Base-by-base conservation (phyloP, 1,140 invertebrate genomes). In the Bombus breviceps region DNA sequence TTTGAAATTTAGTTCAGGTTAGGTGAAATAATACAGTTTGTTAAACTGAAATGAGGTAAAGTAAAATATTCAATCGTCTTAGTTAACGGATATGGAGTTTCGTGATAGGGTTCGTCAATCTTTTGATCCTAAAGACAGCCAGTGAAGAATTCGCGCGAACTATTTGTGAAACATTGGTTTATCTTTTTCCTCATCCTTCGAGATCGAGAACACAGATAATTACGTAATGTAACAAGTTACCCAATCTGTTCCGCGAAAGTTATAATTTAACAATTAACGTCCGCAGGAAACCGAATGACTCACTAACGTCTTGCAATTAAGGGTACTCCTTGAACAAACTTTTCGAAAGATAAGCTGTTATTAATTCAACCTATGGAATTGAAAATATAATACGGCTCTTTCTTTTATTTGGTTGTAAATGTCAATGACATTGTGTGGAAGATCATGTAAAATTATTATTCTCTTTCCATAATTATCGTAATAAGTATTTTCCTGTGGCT, bases 191-290 rank as follows among this genome's bases (percentile, higher is more conserved):
- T 47, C 34, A 15, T 80, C 22, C 32, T 34, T 74, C 64, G 43
- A 78, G 74, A 83, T 59, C 72, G 59, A 22, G 39, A 39, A 68
- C 74, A 22, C n/a, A 3, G 62, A 62, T 84, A 84, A 84, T 81
- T 66, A 81, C 62, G 43, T 73, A 77, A 71, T 43, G 39, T 34
- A 78, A 69, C 43, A 59, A 13, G 64, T 88, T 90, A 34, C 66
- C 81, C 62, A 87, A 90, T 85, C 41, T 25, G 59, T 84, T 78
- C n/a, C 72, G 86, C 28, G 89, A 86, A 90, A 90, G 86, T 81
- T 80, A 77, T 72, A 64, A 88, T 86, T 88, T 66, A 66, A 77
- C 69, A 74, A 79, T 86, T 88, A 81, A 86, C 66, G 75, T 73
- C 39, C 39, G 66, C 72, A 83, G 76, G 86, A 86, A 90, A 84